Percentiles rank a stretch among this genome's conserved stretches.
These are phyloP conservation scores for Synchiropus splendidus DNA, from an alignment of 2,113 vertebrate genomes.

Conservation along the genomic window DNA sequence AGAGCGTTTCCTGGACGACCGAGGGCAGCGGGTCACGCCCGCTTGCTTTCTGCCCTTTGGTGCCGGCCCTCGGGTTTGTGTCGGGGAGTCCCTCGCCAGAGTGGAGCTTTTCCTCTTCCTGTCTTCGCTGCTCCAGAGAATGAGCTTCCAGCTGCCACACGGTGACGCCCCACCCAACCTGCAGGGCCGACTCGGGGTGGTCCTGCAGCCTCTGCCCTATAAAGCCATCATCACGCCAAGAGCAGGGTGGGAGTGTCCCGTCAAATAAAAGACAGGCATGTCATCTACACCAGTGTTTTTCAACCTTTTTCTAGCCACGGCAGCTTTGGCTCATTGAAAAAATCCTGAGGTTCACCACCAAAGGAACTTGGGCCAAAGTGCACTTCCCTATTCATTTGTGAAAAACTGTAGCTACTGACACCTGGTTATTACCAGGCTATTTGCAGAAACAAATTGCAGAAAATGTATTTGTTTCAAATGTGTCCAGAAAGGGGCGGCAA, in stretches of 20 bases:
- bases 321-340: too few relatives aligned
- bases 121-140: constrained; percentile 64
- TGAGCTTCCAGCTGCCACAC: constrained; percentile 45
- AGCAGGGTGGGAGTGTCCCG: constrained; percentile 23
- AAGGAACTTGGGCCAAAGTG: too few relatives aligned
- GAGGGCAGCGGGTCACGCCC: constrained; percentile 42
- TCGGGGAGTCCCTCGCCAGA: constrained; percentile 68
- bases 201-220: constrained; percentile 63
- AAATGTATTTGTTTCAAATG: too few relatives aligned
- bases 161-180: constrained; percentile 54
- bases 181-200: constrained; percentile 61
- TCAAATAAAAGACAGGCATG: constrained; percentile 2
- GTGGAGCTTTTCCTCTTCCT: constrained; percentile 69
- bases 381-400: too few relatives aligned
- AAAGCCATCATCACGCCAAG: constrained; percentile 39
- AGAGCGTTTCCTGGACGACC: constrained; percentile 66
- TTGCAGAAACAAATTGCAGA: too few relatives aligned
- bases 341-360: too few relatives aligned
- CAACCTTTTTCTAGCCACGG: too few relatives aligned
- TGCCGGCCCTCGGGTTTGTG: constrained; percentile 68
- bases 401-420: too few relatives aligned
- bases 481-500: too few relatives aligned
- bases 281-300: too few relatives aligned
- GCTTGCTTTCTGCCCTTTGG: constrained; percentile 67
- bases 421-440: too few relatives aligned